These are phyloP conservation scores for Melanogrammus aeglefinus DNA, from an alignment of 2,797 vertebrate species.

Conservation along the genomic window DNA sequence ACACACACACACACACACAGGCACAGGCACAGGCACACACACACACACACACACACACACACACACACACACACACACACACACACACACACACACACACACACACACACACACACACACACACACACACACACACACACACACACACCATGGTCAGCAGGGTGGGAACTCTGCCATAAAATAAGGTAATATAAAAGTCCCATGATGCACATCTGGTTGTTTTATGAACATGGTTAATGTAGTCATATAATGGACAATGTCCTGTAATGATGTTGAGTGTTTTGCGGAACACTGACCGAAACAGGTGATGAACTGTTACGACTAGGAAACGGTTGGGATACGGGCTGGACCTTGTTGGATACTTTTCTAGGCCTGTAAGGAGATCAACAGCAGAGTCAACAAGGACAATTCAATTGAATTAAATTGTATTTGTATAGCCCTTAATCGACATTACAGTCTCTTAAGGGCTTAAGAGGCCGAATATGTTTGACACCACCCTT, in stretches of 20 bases:
- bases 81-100: conserved; percentile 27
- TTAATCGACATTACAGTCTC: too few species aligned
- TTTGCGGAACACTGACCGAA: not conserved
- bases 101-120: conserved; percentile 24
- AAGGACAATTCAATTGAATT: not conserved
- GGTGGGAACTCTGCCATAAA: conserved; percentile 26
- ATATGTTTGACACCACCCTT: too few species aligned
- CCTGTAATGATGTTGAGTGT: not conserved
- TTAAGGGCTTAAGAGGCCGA: too few species aligned
- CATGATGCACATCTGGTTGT: conserved; percentile 32
- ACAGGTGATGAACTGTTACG: not conserved
- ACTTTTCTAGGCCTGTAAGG: not conserved
- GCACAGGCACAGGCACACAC: conserved; percentile 29
- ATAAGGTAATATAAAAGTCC: conserved; percentile 23
- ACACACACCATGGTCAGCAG: conserved; percentile 24
- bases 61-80: conserved; percentile 21
- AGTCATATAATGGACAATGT: not conserved
- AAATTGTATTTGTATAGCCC: too few species aligned
- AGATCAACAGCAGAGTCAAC: not conserved
- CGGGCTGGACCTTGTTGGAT: not conserved
- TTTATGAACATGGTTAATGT: not conserved
- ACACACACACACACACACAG: not conserved
- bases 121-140: conserved; percentile 34
- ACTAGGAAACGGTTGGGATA: not conserved
- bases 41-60: conserved; percentile 34